Evolutionary conservation across 2,113 vertebrate species (phyloP).

Genomic region (Tragelaphus scriptus): DNA sequence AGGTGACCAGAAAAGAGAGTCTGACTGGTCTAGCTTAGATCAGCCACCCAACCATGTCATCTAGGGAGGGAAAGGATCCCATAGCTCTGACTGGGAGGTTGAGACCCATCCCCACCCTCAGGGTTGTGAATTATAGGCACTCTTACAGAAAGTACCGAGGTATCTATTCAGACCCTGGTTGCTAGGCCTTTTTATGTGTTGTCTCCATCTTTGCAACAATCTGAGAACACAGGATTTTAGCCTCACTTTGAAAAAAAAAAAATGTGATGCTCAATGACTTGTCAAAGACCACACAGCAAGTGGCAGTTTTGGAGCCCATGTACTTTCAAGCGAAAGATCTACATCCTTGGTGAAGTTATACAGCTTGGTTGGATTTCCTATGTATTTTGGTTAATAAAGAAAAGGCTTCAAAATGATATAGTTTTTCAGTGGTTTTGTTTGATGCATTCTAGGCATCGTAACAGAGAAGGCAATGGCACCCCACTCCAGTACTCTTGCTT

Average conservation of each 20-base stretch:
- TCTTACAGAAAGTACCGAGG: neutral
- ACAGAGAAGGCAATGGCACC: too few species aligned
- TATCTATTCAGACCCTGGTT: neutral
- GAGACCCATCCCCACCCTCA: too few species aligned
- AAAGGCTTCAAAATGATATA: neutral
- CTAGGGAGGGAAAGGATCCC: neutral
- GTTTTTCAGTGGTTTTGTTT: neutral
- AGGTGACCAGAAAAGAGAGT: neutral
- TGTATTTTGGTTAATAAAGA: neutral
- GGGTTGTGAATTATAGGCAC: neutral
- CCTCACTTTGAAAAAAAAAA: neutral
- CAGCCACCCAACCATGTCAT: neutral
- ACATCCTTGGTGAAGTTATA: neutral
- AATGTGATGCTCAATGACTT: neutral
- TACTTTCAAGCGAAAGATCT: neutral
- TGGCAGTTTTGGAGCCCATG: neutral
- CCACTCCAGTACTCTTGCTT: too few species aligned
- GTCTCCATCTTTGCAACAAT: neutral
- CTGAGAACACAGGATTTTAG: neutral
- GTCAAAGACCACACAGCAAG: neutral
- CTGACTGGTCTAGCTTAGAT: neutral
- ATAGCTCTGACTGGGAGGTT: neutral
- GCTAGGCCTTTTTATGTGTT: neutral
- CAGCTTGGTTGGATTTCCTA: neutral
- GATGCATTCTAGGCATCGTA: neutral